Evolutionary conservation across 2,888 invertebrate species (phyloP).

Genomic region (Phortica okadai): DNA sequence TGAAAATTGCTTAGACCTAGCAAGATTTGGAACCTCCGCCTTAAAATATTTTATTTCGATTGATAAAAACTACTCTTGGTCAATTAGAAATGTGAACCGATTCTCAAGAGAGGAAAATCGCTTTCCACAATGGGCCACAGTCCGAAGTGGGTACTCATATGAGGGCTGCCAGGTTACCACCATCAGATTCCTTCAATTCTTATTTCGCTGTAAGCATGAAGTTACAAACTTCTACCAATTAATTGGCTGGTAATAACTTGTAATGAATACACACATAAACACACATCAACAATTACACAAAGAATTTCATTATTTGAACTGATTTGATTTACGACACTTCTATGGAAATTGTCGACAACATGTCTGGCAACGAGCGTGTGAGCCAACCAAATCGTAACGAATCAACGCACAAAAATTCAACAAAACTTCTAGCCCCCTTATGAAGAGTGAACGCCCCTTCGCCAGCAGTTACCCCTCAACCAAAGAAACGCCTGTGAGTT

Average conservation of each 20-base stretch:
- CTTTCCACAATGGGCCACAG: no score
- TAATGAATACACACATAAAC: background rate
- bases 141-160: no score
- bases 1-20: no score
- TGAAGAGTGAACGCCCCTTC: background rate
- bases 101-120: no score
- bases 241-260: conserved; percentile 17
- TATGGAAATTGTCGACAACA: conserved; percentile 66
- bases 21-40: no score
- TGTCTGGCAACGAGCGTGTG: conserved; percentile 54
- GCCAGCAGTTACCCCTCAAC: background rate
- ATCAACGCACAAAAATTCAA: background rate
- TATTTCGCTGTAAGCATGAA: no score
- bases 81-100: no score
- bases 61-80: no score
- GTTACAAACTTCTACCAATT: background rate
- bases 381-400: background rate
- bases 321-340: conserved; percentile 65
- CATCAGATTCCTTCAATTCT: no score
- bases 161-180: no score
- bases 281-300: conserved; percentile 56
- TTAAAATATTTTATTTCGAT: no score
- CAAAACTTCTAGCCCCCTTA: background rate
- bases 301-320: conserved; percentile 45
- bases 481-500: background rate